phyloP scores from a whole-genome alignment of 2,888 invertebrate genomes.

The Drosophila subquinaria region DNA sequence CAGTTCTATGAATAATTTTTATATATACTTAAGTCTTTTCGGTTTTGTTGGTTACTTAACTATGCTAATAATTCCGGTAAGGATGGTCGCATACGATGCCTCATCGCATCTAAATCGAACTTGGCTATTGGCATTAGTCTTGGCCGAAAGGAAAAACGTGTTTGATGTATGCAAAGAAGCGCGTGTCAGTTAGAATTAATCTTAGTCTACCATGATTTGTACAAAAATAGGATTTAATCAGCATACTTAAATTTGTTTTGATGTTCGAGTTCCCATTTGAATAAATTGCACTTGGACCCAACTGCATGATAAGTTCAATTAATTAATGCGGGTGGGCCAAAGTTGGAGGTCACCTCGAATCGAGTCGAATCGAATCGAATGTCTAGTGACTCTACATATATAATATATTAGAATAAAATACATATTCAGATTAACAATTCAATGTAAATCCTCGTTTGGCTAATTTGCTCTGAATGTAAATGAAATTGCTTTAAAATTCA shows the following conservation, averaged over 20 bases:
- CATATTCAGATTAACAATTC: neutral
- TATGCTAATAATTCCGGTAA: conserved; percentile 76
- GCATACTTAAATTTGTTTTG: neutral
- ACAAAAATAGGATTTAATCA: neutral
- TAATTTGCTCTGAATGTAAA: conserved; percentile 8
- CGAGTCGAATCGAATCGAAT: neutral
- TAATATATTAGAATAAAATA: neutral
- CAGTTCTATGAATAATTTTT: conserved; percentile 59
- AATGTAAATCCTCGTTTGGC: neutral
- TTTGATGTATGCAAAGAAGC: conserved; percentile 24
- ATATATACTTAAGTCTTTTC: conserved; percentile 9
- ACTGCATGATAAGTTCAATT: neutral
- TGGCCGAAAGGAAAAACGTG: conserved; percentile 25
- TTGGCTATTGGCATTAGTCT: conserved; percentile 23
- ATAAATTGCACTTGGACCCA: neutral
- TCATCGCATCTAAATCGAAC: conserved; percentile 32
- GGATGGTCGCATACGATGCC: conserved; percentile 55
- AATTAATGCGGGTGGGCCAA: conserved; percentile 17
- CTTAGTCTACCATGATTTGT: neutral
- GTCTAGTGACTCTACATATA: no score
- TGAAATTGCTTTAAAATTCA: conserved; percentile 6
- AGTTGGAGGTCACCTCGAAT: conserved; percentile 13
- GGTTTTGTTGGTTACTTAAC: conserved; percentile 57
- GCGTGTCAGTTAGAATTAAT: conserved; percentile 4
- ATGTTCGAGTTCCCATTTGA: neutral